Evolutionary conservation across 2,797 vertebrate species (phyloP).

Genomic region (Onychomys arenicola): DNA sequence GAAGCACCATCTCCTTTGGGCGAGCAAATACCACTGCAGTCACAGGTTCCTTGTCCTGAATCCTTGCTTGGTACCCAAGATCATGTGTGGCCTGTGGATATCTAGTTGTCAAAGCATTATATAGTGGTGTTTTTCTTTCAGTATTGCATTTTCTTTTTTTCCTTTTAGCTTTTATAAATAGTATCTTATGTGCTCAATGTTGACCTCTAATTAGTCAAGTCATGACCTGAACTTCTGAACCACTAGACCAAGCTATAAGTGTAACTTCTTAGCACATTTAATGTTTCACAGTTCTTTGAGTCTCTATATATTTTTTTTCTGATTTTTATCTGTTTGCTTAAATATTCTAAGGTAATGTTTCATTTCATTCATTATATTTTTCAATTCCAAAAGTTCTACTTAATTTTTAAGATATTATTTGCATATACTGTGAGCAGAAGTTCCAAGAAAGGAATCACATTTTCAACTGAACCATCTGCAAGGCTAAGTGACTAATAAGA

Average conservation of each 20-base stretch:
- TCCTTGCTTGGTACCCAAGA: neutral
- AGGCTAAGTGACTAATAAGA: neutral
- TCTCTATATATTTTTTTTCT: neutral
- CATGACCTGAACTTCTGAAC: neutral
- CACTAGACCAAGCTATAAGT: neutral
- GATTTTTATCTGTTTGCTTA: neutral
- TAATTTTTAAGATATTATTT: neutral
- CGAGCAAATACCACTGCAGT: too few relatives aligned
- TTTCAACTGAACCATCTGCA: neutral
- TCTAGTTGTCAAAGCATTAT: neutral
- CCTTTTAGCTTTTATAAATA: neutral
- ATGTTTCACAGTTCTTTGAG: too few relatives aligned
- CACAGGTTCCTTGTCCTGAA: neutral
- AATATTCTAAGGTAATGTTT: neutral
- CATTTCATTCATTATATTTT: neutral
- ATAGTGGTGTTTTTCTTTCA: neutral
- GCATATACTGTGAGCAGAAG: neutral
- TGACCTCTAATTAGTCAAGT: neutral
- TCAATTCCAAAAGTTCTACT: neutral
- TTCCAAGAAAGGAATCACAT: neutral
- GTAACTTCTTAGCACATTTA: neutral
- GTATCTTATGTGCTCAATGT: neutral
- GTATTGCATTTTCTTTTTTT: neutral
- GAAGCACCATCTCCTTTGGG: too few relatives aligned
- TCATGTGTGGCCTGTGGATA: too few relatives aligned